Evolutionary conservation across 2,797 vertebrate genomes (phyloP), one percentile per base, ranked within the genome.

Genomic region (Danio jaintianensis): DNA sequence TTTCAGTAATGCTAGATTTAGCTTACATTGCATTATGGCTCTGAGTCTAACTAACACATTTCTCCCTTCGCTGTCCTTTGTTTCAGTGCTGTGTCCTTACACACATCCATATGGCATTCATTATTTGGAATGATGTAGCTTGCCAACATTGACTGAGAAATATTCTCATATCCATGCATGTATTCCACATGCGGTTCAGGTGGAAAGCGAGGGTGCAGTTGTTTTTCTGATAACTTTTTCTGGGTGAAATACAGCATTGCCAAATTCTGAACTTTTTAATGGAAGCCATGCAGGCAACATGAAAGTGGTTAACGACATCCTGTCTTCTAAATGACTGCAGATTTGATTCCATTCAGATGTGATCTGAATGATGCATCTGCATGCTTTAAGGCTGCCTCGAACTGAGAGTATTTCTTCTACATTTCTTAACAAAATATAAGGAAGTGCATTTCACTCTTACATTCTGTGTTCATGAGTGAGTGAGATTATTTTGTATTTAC

Each of bases 81-180:
- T 80, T 78, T 80, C 20, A 47, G 18, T 59, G 42, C 47, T 42
- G 38, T 42, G 79, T 56, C 52, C 15, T 75, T 84, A 80, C 67
- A 79, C 47, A 68, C 56, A 70, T n/a, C 40, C 83, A 78, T 78
- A 58, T 77, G 63, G 74, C 55, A 71, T 75, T 79, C 82, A 72
- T 86, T 85, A 80, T 82, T 64, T 67, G 29, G 59, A 74, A 62
- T 29, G 18, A 64, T 58, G 59, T 70, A 72, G 42, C 50, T n/a
- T 70, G 70, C 63, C 29, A 38, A 38, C 40, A 38, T 43, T 15
- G 56, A 16, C 77, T 45, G 20, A 67, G 29, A 36, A 75, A 36
- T 58, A 20, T 75, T 78, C 36, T 13, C 16, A 40, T 18, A 81
- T 71, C 29, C 29, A 29, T 29, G 58, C 29, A 45, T 78, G 48